Evolutionary conservation across 1,140 invertebrate species (phyloP).

Genomic region (Drosophila kurseongensis): DNA sequence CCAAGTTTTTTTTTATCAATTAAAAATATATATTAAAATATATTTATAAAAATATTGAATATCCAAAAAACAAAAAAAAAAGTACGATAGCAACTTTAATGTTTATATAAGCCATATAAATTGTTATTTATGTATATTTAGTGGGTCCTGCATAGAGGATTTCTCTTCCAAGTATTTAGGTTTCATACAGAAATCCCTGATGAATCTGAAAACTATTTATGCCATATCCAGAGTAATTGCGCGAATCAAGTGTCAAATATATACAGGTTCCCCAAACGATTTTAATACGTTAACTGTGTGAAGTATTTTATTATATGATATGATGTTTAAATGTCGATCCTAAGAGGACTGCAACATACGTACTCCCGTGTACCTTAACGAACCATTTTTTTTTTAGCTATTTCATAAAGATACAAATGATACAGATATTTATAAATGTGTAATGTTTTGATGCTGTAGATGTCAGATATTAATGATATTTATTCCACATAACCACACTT

Average conservation of each 20-base stretch:
- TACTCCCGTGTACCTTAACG: constrained; percentile 21
- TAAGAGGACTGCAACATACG: constrained; percentile 18
- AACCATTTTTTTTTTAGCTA: constrained; percentile 3
- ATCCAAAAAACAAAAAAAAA: not conserved
- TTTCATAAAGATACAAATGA: not conserved
- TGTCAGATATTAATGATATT: constrained; percentile 16
- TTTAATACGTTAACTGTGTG: not conserved
- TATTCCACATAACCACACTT: constrained; percentile 16
- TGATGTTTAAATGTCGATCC: constrained; percentile 9
- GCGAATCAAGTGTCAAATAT: constrained; percentile 14
- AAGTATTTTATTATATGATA: constrained; percentile 10
- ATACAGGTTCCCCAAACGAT: not conserved
- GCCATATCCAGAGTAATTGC: constrained; percentile 21
- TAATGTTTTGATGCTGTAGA: constrained; percentile 19
- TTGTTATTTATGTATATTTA: not conserved
- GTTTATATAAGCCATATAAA: not conserved
- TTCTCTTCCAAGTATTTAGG: constrained; percentile 4
- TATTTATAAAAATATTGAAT: too few relatives aligned
- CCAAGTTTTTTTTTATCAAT: too few relatives aligned
- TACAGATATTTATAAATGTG: constrained; percentile 9
- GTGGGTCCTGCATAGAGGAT: not conserved
- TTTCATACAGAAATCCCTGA: constrained; percentile 13
- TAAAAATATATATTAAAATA: too few relatives aligned
- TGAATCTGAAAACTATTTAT: not conserved
- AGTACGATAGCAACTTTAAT: constrained; percentile 1